Evolutionary conservation across 2,797 vertebrate species (phyloP).

Genomic region (Sebastes steindachneri): DNA sequence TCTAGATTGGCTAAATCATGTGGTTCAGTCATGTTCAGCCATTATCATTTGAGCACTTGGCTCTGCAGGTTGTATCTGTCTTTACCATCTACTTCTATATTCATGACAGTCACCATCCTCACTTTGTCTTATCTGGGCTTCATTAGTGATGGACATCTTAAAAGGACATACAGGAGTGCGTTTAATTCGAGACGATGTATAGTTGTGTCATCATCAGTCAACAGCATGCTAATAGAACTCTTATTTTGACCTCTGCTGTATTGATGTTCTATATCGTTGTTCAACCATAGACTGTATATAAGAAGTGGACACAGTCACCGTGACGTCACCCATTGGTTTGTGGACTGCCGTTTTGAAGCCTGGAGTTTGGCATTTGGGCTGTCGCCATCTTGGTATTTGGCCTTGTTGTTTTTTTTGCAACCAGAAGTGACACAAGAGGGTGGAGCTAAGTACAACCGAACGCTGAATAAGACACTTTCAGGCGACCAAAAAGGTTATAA

Average conservation of each 20-base stretch:
- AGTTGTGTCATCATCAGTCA: background rate
- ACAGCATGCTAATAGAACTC: background rate
- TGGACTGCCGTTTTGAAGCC: no score
- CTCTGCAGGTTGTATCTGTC: background rate
- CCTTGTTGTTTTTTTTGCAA: no score
- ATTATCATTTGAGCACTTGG: background rate
- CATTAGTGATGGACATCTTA: background rate
- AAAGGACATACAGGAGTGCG: background rate
- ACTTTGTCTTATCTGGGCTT: background rate
- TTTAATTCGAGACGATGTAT: background rate
- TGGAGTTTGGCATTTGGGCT: no score
- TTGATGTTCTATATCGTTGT: background rate
- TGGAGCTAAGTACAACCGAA: no score
- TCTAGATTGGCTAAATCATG: background rate
- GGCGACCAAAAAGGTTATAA: no score
- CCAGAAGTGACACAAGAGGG: no score
- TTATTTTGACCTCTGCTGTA: background rate
- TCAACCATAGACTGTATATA: no score
- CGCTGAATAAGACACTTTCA: no score
- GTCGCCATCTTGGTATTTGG: no score
- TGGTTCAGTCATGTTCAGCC: no score
- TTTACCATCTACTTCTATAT: background rate
- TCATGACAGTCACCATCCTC: background rate
- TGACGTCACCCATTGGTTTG: no score
- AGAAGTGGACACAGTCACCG: fast-evolving